Evolutionary conservation across 2,797 vertebrate species (phyloP), one percentile per base, ranked within the genome.

Genomic region (Rallus crepitans): DNA sequence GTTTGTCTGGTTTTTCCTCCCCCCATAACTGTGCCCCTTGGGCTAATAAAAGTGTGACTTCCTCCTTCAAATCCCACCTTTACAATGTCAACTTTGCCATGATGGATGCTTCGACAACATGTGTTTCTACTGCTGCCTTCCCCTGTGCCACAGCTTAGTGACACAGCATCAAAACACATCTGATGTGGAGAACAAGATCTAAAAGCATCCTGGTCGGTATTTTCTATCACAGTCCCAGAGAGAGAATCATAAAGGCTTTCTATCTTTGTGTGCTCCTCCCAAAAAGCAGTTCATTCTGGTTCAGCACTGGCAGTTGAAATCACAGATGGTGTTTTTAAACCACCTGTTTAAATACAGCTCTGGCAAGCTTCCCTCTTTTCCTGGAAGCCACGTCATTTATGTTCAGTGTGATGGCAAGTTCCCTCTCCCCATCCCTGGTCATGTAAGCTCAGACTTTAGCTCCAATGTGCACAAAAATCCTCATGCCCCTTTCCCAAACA

Each of bases 261-360:
- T 53, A 59, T 61, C 47, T 93, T 79, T 57, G n/a, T n/a, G 25
- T 42, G 28, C 35, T 60, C 31, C 42, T 87, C 48, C 37, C 52
- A 27, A 48, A 77, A 66, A 83, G 61, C 76, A 86, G 69, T 56
- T 90, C 25, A 15, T 77, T 88, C 56, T 87, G 85, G 48, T 82
- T 94, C 33, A 86, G 61, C 48, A 25, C 12, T 47, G 55, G 92
- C 86, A 94, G 77, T 82, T 87, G 89, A 96, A 92, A 63, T 89
- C 86, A 84, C 93, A 94, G 89, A 92, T 91, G 93, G 75, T 94
- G 75, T 73, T 96, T 96, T 85, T 77, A 75, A 94, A 61, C 72
- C 72, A 93, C 90, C 37, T 83, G 82, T 88, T 94, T 73, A 68
- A 93, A 82, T 76, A 79, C 59, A 72, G 37, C 47, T 75, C 75